Conservation (phyloP, 1,140 invertebrate species). For the Colletes gigas region DNA sequence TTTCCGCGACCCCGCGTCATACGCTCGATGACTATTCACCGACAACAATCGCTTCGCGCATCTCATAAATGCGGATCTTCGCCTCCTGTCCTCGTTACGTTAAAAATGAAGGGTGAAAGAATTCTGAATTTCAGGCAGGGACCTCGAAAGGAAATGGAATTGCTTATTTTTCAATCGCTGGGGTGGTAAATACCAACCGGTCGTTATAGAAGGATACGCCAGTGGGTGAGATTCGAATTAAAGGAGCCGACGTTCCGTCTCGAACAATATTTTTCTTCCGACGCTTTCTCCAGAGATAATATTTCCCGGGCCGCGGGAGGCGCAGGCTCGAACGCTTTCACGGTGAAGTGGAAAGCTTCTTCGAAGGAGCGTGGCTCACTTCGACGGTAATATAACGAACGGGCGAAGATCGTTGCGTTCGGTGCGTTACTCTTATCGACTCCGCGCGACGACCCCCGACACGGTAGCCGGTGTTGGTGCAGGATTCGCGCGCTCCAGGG, state of each 20-base stretch:
- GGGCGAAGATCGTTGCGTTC: conserved; percentile 38
- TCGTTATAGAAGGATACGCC: neutral
- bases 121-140: too few species aligned
- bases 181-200: neutral
- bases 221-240: neutral
- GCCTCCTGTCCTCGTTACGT: neutral
- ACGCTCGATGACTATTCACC: conserved; percentile 32
- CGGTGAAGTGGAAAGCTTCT: conserved; percentile 30
- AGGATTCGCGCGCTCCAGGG: conserved; percentile 29
- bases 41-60: conserved; percentile 31
- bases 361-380: conserved; percentile 28
- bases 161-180: too few species aligned
- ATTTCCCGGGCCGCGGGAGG: conserved; percentile 5
- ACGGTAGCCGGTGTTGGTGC: conserved; percentile 28
- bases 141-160: too few species aligned
- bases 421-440: conserved; percentile 60
- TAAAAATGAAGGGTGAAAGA: neutral
- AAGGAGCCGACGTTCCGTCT: neutral
- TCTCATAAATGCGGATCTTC: conserved; percentile 9
- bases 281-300: conserved; percentile 10
- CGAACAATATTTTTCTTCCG: conserved; percentile 1
- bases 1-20: conserved; percentile 4
- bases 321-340: neutral
- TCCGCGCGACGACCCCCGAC: conserved; percentile 44
- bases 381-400: conserved; percentile 23